Conservation (phyloP, 2,888 invertebrate genomes). For the Microplitis manilae region DNA sequence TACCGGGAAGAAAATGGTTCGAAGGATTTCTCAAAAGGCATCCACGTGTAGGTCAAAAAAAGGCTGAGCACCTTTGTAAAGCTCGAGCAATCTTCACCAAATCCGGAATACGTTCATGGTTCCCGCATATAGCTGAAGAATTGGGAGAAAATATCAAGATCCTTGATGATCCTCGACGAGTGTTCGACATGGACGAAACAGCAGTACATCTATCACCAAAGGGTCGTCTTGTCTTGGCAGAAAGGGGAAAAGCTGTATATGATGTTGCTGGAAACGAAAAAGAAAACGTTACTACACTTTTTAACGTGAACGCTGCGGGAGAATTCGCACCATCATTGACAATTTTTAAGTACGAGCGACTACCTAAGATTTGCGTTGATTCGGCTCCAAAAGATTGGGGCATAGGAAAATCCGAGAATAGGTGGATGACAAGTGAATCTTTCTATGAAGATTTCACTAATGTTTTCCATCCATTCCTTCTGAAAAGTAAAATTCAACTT, state of each 20-base stretch:
- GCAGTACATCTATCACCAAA: conserved; percentile 47
- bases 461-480: conserved; percentile 6
- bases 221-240: conserved; percentile 49
- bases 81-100: conserved; percentile 48
- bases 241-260: conserved; percentile 50
- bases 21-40: conserved; percentile 48
- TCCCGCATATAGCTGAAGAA: conserved; percentile 42
- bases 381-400: conserved; percentile 44
- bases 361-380: conserved; percentile 46
- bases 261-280: conserved; percentile 46
- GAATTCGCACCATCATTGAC: conserved; percentile 50
- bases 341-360: conserved; percentile 41
- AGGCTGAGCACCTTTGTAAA: conserved; percentile 48
- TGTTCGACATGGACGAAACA: conserved; percentile 56
- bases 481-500: background rate
- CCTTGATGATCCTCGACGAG: conserved; percentile 47
- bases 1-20: conserved; percentile 50
- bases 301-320: conserved; percentile 53
- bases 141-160: conserved; percentile 44
- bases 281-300: conserved; percentile 52
- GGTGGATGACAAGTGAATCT: conserved; percentile 7
- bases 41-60: conserved; percentile 45
- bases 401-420: background rate
- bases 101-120: conserved; percentile 49
- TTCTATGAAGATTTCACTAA: conserved; percentile 3